These are phyloP conservation scores for Paracyclopina nana DNA, from an alignment of 1,140 invertebrate genomes.

Conservation along the genomic window DNA sequence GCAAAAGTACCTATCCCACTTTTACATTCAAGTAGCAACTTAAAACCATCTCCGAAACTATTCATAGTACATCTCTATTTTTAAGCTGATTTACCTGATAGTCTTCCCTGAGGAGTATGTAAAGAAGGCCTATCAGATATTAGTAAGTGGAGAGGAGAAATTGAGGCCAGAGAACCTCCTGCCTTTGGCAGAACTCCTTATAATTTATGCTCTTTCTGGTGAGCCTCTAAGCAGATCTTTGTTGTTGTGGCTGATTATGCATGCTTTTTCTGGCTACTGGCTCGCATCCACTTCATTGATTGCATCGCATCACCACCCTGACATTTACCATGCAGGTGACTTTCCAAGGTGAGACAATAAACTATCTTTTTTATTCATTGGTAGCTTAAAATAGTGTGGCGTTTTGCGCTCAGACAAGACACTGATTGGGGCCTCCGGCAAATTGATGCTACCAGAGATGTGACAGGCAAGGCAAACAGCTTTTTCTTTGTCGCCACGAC, in stretches of 20 bases:
- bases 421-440: constrained; percentile 57
- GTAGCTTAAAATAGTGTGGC: too few species aligned
- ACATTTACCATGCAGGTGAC: constrained; percentile 64
- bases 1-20: constrained; percentile 27
- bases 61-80: too few species aligned
- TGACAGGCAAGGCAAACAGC: constrained; percentile 45
- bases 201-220: background rate
- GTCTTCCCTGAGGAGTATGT: constrained; percentile 27
- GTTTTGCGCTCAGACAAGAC: constrained; percentile 30
- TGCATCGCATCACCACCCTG: constrained; percentile 52
- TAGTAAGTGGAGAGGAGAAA: constrained; percentile 15
- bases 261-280: constrained; percentile 31
- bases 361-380: too few species aligned
- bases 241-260: constrained; percentile 21
- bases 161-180: constrained; percentile 20
- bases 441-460: constrained; percentile 47
- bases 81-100: constrained; percentile 31
- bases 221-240: constrained; percentile 8
- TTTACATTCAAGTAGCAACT: constrained; percentile 32
- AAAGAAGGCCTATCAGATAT: constrained; percentile 17
- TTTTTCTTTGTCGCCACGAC: constrained; percentile 42
- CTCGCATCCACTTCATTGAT: constrained; percentile 45
- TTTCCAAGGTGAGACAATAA: too few species aligned
- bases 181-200: constrained; percentile 16
- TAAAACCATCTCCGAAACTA: too few species aligned